phyloP scores from a whole-genome alignment of 2,113 vertebrate genomes.

The Petromus typicus region DNA sequence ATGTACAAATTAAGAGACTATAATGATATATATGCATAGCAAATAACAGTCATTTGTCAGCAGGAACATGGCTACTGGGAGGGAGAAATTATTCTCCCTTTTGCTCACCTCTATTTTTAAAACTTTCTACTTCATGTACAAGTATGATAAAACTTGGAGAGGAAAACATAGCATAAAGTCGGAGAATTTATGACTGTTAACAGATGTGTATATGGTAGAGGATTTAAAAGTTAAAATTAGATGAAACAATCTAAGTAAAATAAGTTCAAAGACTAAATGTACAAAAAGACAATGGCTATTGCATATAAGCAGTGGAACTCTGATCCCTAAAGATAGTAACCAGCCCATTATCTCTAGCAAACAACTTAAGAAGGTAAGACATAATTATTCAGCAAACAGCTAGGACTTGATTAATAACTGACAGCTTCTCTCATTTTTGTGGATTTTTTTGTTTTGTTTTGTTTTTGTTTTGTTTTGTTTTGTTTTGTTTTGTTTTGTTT shows the following conservation, averaged over 20 bases:
- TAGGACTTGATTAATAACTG: background rate
- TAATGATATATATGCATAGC: background rate
- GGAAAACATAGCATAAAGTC: background rate
- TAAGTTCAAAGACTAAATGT: background rate
- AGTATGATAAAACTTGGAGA: background rate
- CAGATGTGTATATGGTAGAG: background rate
- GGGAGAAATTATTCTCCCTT: constrained; percentile 8
- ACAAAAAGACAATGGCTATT: background rate
- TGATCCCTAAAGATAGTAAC: background rate
- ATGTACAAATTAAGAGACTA: background rate
- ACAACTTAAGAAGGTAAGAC: background rate
- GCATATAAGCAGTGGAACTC: background rate
- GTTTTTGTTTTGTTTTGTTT: too few species aligned
- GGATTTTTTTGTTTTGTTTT: too few species aligned
- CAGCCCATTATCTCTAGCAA: background rate
- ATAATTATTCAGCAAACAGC: background rate
- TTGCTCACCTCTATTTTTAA: constrained; percentile 35
- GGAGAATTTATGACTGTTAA: background rate
- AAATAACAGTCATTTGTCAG: constrained; percentile 1
- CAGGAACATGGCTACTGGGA: background rate
- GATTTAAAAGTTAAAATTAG: constrained; percentile 35
- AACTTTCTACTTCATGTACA: background rate
- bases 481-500: too few species aligned
- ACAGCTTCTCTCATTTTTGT: constrained; percentile 12
- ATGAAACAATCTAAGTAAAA: constrained; percentile 15